These are phyloP conservation scores for Neoarius graeffei DNA, from an alignment of 2,113 vertebrate species.

Conservation along the genomic window DNA sequence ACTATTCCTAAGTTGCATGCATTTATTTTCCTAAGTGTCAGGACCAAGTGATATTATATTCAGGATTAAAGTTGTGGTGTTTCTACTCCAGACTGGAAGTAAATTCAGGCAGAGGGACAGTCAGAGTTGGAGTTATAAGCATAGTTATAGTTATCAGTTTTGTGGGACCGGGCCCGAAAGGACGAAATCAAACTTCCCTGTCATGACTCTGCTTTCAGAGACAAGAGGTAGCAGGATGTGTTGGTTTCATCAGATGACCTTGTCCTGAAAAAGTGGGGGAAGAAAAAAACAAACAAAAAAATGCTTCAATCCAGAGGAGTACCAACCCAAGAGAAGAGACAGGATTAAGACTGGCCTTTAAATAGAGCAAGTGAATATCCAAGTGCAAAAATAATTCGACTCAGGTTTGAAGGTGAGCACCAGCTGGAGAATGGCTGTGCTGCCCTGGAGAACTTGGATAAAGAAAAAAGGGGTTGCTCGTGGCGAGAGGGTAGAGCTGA, in stretches of 20 bases:
- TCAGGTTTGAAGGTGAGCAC: slow-evolving; percentile 2
- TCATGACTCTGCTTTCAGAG: not conserved
- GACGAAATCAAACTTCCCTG: too few species aligned
- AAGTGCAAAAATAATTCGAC: not conserved
- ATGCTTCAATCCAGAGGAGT: not conserved
- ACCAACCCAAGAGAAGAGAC: not conserved
- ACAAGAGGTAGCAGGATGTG: not conserved
- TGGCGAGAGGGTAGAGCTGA: not conserved
- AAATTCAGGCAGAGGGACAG: too few species aligned
- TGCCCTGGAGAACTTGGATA: not conserved
- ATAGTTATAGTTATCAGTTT: too few species aligned
- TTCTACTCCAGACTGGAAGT: too few species aligned
- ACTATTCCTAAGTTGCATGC: too few species aligned
- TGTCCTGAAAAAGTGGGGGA: not conserved
- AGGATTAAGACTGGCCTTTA: not conserved
- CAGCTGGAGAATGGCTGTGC: not conserved
- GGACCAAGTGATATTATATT: too few species aligned
- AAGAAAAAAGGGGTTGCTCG: not conserved
- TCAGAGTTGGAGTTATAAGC: too few species aligned
- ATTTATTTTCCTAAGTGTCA: too few species aligned
- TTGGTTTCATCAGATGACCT: not conserved
- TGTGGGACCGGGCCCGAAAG: too few species aligned
- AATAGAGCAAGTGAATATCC: not conserved
- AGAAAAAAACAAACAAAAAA: not conserved
- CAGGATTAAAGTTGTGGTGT: too few species aligned